A percentile compares a stretch with the other conserved stretches of the same genome.
Conservation (phyloP, 2,797 vertebrate genomes). For the Pteropus rufus region DNA sequence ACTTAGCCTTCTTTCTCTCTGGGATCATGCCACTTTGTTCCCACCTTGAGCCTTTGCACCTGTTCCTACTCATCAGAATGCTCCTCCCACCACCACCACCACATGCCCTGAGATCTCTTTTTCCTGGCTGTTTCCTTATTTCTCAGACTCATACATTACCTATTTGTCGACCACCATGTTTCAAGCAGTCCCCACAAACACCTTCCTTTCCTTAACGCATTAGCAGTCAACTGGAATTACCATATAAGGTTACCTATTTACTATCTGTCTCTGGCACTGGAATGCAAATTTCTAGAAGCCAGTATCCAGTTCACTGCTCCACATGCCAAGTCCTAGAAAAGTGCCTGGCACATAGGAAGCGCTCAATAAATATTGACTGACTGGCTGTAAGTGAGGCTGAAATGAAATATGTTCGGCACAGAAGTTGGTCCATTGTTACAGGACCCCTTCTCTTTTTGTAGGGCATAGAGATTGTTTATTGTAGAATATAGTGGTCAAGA, state of each 20-base stretch:
- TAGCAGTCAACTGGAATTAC: too few relatives aligned
- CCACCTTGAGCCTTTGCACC: neutral
- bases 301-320: neutral
- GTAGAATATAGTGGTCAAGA: neutral
- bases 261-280: neutral
- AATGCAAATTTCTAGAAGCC: neutral
- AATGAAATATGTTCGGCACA: neutral
- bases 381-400: neutral
- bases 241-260: neutral
- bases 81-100: too few relatives aligned
- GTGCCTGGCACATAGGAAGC: neutral
- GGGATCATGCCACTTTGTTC: too few relatives aligned
- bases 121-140: neutral
- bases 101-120: neutral
- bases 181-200: neutral
- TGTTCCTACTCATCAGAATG: neutral
- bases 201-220: neutral
- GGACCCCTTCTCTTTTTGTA: neutral
- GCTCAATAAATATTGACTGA: neutral
- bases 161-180: neutral
- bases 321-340: neutral
- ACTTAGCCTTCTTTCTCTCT: neutral
- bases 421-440: fast-evolving
- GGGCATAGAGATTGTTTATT: neutral
- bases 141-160: neutral